Evolutionary conservation across 2,113 vertebrate species (phyloP).

Genomic region (Cochlearius cochlearius): DNA sequence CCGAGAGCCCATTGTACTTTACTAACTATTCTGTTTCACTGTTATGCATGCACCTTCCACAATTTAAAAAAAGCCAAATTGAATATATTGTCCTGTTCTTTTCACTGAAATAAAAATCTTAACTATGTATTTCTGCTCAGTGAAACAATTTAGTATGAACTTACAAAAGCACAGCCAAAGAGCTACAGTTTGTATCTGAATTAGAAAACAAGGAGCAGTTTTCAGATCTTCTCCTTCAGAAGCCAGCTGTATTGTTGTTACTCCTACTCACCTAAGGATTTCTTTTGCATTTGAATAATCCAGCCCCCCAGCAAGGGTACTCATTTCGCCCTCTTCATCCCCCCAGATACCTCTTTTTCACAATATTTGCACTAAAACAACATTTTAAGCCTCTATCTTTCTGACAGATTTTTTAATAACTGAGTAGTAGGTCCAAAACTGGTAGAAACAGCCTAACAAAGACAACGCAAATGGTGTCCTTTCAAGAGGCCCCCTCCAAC

Average conservation of each 20-base stretch:
- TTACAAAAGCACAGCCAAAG: not conserved
- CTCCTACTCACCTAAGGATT: accelerated
- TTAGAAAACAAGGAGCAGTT: not conserved
- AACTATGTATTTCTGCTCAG: not conserved
- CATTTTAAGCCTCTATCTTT: accelerated
- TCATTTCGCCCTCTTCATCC: not conserved
- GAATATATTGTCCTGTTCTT: not conserved
- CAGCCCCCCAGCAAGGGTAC: accelerated
- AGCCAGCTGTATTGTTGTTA: not conserved
- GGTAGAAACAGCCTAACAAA: accelerated
- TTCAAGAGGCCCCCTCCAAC: accelerated
- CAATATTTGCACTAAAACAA: not conserved
- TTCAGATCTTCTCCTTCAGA: not conserved
- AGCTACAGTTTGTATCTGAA: not conserved
- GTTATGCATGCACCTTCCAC: accelerated
- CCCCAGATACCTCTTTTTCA: not conserved
- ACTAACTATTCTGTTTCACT: not conserved
- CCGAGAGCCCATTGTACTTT: not conserved
- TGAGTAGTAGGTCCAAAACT: accelerated
- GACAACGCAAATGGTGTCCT: accelerated
- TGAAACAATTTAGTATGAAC: not conserved
- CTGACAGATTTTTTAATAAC: not conserved
- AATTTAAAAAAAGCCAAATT: not conserved
- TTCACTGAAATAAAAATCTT: not conserved
- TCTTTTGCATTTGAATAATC: not conserved